Evolutionary conservation across 2,113 vertebrate genomes (phyloP).

Genomic region (Accipiter cooperii): DNA sequence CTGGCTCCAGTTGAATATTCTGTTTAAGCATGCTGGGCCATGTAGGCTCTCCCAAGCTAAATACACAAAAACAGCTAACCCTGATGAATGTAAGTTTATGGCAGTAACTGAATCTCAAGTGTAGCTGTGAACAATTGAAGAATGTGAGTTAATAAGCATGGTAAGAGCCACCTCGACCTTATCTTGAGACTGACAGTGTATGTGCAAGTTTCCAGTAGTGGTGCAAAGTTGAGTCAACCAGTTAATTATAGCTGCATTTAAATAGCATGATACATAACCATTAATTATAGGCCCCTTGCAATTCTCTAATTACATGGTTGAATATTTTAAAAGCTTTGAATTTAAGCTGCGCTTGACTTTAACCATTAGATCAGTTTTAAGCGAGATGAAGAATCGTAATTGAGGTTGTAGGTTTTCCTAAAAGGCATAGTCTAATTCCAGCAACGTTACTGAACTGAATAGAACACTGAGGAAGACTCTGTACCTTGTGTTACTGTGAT

Average conservation of each 20-base stretch:
- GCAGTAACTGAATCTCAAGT: not conserved
- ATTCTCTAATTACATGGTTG: not conserved
- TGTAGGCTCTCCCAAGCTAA: constrained; percentile 1
- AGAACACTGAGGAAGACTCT: not conserved
- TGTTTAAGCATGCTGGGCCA: not conserved
- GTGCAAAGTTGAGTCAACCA: not conserved
- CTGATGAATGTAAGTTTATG: not conserved
- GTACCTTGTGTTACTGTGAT: not conserved
- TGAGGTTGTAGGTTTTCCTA: not conserved
- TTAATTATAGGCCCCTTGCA: not conserved
- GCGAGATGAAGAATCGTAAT: not conserved
- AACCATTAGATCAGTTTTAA: not conserved
- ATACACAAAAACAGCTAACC: not conserved
- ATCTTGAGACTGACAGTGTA: not conserved
- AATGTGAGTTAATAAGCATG: not conserved
- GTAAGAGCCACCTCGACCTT: not conserved
- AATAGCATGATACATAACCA: not conserved
- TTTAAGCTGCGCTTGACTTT: not conserved
- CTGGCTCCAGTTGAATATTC: constrained; percentile 49
- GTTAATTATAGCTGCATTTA: not conserved
- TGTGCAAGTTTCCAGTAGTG: not conserved
- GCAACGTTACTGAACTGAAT: not conserved
- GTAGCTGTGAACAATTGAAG: not conserved
- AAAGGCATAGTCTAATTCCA: not conserved
- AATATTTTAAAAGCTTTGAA: not conserved